Evolutionary conservation across 2,113 vertebrate species (phyloP).

Genomic region (Mustela nigripes): DNA sequence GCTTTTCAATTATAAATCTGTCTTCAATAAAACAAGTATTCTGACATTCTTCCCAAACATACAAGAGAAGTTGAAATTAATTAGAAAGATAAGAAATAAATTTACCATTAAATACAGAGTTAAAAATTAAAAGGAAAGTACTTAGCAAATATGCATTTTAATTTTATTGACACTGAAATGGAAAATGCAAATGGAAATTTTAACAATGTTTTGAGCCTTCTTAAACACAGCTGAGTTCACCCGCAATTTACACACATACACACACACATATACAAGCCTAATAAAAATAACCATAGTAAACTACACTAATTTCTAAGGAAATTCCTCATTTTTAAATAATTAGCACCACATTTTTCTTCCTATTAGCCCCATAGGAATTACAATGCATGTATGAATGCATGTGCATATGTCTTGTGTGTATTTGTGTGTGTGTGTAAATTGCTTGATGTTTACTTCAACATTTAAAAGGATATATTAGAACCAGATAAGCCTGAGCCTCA

Average conservation of each 20-base stretch:
- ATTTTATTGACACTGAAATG: conserved; percentile 23
- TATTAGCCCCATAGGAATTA: neutral
- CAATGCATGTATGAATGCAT: neutral
- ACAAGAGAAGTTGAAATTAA: conserved; percentile 27
- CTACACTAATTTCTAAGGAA: conserved; percentile 17
- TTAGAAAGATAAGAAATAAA: conserved; percentile 34
- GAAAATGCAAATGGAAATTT: neutral
- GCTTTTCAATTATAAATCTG: conserved; percentile 50
- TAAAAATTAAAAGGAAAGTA: conserved; percentile 5
- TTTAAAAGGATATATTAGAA: neutral
- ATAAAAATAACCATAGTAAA: neutral
- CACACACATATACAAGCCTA: neutral
- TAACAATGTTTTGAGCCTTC: neutral
- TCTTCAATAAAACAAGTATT: conserved; percentile 37
- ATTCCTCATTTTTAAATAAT: neutral
- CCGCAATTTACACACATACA: neutral
- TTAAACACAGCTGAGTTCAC: neutral
- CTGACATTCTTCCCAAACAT: neutral
- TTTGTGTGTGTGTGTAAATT: too few relatives aligned
- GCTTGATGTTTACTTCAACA: neutral
- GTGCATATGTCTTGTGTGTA: neutral
- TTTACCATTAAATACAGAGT: neutral
- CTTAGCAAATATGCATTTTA: conserved; percentile 16
- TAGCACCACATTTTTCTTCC: neutral
- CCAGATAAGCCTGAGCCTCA: neutral